Base-by-base conservation (phyloP, 2,888 invertebrate species). In the Caenorhabditis sinica region DNA sequence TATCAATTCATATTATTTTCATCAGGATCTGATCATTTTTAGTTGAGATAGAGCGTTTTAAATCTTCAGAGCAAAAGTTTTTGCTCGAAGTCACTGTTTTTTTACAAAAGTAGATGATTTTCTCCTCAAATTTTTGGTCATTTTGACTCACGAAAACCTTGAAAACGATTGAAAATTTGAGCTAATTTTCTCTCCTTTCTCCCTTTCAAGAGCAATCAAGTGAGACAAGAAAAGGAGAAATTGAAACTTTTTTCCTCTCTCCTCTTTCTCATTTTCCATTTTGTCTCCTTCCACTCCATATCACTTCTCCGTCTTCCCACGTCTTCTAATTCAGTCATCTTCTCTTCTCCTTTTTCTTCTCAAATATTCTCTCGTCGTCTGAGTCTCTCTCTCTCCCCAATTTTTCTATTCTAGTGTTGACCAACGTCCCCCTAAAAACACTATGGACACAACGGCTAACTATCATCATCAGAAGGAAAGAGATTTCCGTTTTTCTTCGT, bases 261-360 rank as follows among this genome's bases (percentile, higher is more conserved):
- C 63, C 30, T 49, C n/a, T n/a, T n/a, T n/a, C n/a, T n/a, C n/a
- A n/a, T n/a, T n/a, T n/a, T n/a, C n/a, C n/a, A n/a, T n/a, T n/a
- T n/a, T n/a, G n/a, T n/a, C n/a, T n/a, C n/a, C n/a, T 53, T 60
- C 58, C 51, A 43, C 69, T 28, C 58, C 49, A 40, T 82, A 49
- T 82, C 75, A 43, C 43, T 68, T 33, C 49, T 69, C 53, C 56
- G 71, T 45, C 66, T 53, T 61, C 63, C 30, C n/a, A n/a, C n/a
- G n/a, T 43, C 36, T 61, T 71, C 60, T 74, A 53, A 56, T 56
- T 56, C 68, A 23, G 60, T 81, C 71, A 23, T 68, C 65, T 72
- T 51, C 30, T 11, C 56, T 36, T 60, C 30, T 40, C 53, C 28
- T 28, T 49, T 30, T 72, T 63, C 30, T 33, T 43, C 65, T 51